Evolutionary conservation across 92 coral and sea anemone genomes (phyloP), one percentile per base, ranked within the genome.

Genomic region (Porites evermanni): DNA sequence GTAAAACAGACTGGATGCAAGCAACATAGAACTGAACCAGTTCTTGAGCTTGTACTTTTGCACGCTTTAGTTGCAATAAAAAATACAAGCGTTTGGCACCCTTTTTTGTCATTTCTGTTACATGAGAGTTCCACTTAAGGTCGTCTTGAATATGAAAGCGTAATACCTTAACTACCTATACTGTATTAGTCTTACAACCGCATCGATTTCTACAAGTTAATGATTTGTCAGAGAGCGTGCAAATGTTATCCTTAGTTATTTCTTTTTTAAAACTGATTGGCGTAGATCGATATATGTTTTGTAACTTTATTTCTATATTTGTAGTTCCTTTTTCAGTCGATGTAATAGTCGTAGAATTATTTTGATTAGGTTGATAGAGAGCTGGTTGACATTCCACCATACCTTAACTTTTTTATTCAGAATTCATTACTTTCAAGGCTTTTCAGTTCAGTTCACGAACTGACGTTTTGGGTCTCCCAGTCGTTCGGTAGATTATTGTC

Each of bases 211-310:
- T 9, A 38, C 58, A 74, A 13, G 13, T 51, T 51, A 63, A 44
- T 63, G 79, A 75, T 51, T 50, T 32, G 23, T 53, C 4, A 44
- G 51, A 70, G 58, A 65, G 21, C 32, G 58, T 64, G 13, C 59
- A 56, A 56, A 82, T 16, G 50, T 58, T 32, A 82, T 82, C 12
- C 74, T 26, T 19, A 82, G 53, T 70, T 70, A 38, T 29, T 29
- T 29, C 47, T 3, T 38, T 38, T 4, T 2, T 29, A 29, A 38
- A 38, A 38, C 7, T 38, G 47, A 38, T 38, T 38, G 6, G 47
- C 47, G 47, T 38, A 38, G 7, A 38, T 38, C 47, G 0, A 38
- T 38, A 0, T 38, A 4, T 38, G 47, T 38, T 38, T 38, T 38
- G 47, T 38, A 3, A 38, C 47, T 38, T 38, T 38, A 38, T 38